Evolutionary conservation across 2,888 invertebrate genomes (phyloP).

Genomic region (Drosophila lutescens): DNA sequence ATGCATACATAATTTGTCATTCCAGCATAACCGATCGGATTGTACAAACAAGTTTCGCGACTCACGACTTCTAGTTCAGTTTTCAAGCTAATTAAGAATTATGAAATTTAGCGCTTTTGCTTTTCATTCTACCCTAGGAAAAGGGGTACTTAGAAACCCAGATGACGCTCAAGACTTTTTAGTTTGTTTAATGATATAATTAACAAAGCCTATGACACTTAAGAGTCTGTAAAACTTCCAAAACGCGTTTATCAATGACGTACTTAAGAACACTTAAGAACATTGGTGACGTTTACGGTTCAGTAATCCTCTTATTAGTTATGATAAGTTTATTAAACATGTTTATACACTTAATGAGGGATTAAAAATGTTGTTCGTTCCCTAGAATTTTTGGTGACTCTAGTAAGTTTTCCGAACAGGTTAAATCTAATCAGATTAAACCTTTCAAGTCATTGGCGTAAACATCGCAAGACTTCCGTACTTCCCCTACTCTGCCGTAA

Average conservation of each 20-base stretch:
- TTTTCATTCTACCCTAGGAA: slow-evolving; percentile 28
- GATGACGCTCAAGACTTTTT: not conserved
- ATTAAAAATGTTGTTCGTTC: slow-evolving; percentile 2
- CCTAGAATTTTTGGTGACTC: slow-evolving; percentile 1
- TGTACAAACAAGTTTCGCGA: slow-evolving; percentile 40
- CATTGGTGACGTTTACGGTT: not conserved
- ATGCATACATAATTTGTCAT: slow-evolving; percentile 53
- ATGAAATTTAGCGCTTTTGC: slow-evolving; percentile 38
- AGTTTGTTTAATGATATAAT: not conserved
- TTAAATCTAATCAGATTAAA: slow-evolving; percentile 22
- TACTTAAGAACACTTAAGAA: not conserved
- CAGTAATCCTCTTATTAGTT: not conserved
- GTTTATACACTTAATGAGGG: slow-evolving; percentile 1
- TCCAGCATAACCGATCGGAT: slow-evolving; percentile 26
- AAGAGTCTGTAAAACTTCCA: too few relatives aligned
- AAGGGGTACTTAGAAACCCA: slow-evolving; percentile 11
- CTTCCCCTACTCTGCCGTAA: slow-evolving; percentile 15
- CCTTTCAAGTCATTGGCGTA: not conserved
- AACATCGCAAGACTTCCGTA: slow-evolving; percentile 12
- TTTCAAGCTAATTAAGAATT: slow-evolving; percentile 48
- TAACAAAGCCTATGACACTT: not conserved
- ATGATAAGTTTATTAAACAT: not conserved
- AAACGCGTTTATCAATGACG: not conserved
- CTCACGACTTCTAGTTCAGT: slow-evolving; percentile 37
- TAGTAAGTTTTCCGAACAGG: slow-evolving; percentile 11